Base-by-base conservation (phyloP, 2,888 invertebrate species). In the Sminthurinus aureus region DNA sequence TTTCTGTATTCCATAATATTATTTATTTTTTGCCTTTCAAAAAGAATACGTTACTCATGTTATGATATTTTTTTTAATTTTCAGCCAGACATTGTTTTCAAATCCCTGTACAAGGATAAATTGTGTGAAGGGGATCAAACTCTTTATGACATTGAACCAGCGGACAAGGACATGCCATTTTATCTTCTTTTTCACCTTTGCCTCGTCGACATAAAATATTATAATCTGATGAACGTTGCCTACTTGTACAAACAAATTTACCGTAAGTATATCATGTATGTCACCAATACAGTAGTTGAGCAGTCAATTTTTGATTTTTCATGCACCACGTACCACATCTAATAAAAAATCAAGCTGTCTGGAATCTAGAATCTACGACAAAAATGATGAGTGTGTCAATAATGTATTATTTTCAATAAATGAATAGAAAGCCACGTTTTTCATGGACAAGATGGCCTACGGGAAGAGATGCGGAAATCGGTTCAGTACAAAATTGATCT, bases 121-220 rank as follows among this genome's bases (percentile, higher is more conserved):
- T 58, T 82, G 3, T 84, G 84, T 80, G 71, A 76, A 24, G 52
- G n/a, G 9, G 64, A 71, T 15, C 51, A 84, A 15, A 69, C 71
- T 3, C 67, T 73, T 20, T 74, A 82, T n/a, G 26, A 51, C 22
- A 79, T 84, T 20, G 84, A 84, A 51, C 84, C 84, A n/a, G 79
- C 79, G 58, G 84, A 82, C 9, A 18, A 64, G 26, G 84, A 84
- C 58, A 64, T 77, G 50, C 84, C 84, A 22, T 84, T 66, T 67
- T 84, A 84, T 74, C 38, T 84, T 26, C 82, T 84, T 20, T 84
- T 84, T 20, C 79, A 79, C 73, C 82, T 52, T 51, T 84, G 15
- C n/a, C n/a, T n/a, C n/a, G 71, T 77, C 0, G 84, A 84, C 76
- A 79, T 84, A n/a, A 82, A 84, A 67, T 64, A 64, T 18, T 84